Conservation (phyloP, 2,113 vertebrate species). For the Okapia johnstoni region DNA sequence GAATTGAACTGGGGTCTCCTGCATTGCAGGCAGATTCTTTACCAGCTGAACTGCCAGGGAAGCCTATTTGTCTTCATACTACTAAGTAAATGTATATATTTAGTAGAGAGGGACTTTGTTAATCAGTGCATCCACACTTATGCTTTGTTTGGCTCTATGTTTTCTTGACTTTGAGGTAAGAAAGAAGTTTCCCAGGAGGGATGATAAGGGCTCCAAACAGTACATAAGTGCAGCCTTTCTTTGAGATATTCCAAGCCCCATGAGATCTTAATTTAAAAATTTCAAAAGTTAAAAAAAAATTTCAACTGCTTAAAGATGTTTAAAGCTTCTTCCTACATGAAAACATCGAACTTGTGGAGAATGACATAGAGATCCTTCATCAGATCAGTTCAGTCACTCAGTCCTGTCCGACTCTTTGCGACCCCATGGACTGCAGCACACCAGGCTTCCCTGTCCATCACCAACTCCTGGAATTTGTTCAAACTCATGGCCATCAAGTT, state of each 20-base stretch:
- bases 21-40: neutral
- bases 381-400: neutral
- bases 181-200: neutral
- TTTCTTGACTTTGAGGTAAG: neutral
- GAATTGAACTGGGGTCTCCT: neutral
- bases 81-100: neutral
- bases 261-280: neutral
- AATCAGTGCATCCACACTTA: neutral
- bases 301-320: neutral
- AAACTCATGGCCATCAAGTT: neutral
- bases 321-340: neutral
- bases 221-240: neutral
- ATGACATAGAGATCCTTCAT: neutral
- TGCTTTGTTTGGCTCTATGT: neutral
- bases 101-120: neutral
- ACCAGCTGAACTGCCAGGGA: neutral
- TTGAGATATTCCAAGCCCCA: neutral
- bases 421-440: accelerated
- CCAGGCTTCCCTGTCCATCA: neutral
- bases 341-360: neutral
- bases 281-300: neutral
- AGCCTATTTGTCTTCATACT: neutral
- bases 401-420: accelerated
- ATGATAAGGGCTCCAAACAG: neutral
- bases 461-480: neutral